phyloP scores from a whole-genome alignment of 1,140 invertebrate genomes.

The Drosophila varians region DNA sequence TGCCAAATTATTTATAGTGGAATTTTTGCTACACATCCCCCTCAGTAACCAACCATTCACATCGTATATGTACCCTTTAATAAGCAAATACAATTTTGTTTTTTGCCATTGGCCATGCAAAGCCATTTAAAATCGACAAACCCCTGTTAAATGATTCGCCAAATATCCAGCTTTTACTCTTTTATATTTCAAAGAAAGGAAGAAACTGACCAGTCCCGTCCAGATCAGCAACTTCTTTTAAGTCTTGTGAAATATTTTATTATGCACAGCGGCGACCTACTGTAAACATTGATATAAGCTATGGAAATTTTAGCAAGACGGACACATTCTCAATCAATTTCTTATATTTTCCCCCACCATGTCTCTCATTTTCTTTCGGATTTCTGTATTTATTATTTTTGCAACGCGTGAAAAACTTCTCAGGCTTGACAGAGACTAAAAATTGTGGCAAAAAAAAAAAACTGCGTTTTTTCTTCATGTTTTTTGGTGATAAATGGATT shows the following conservation, averaged over 20 bases:
- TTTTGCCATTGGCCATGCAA: conserved; percentile 1
- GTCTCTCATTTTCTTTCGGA: conserved; percentile 1
- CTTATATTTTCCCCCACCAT: neutral
- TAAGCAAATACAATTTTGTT: conserved; percentile 17
- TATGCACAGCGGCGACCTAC: too few relatives aligned
- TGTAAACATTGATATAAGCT: neutral
- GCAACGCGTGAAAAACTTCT: conserved; percentile 28
- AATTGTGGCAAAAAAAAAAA: conserved; percentile 3
- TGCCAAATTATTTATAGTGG: conserved; percentile 72
- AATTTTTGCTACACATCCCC: conserved; percentile 56
- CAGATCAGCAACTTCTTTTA: conserved; percentile 10
- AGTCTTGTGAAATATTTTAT: conserved; percentile 38
- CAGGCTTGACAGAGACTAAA: conserved; percentile 21
- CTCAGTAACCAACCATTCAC: neutral
- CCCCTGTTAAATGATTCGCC: conserved; percentile 52
- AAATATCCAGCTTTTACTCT: conserved; percentile 24
- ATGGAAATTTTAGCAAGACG: conserved; percentile 42
- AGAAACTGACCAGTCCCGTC: conserved; percentile 11
- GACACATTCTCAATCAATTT: conserved; percentile 7
- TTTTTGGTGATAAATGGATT: conserved; percentile 12
- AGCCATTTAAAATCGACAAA: conserved; percentile 56
- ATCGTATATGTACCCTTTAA: conserved; percentile 1
- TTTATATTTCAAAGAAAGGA: conserved; percentile 2
- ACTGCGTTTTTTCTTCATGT: neutral
- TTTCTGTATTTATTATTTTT: conserved; percentile 26